Evolutionary conservation across 2,113 vertebrate species (phyloP).

Genomic region (Xiphias gladius): DNA sequence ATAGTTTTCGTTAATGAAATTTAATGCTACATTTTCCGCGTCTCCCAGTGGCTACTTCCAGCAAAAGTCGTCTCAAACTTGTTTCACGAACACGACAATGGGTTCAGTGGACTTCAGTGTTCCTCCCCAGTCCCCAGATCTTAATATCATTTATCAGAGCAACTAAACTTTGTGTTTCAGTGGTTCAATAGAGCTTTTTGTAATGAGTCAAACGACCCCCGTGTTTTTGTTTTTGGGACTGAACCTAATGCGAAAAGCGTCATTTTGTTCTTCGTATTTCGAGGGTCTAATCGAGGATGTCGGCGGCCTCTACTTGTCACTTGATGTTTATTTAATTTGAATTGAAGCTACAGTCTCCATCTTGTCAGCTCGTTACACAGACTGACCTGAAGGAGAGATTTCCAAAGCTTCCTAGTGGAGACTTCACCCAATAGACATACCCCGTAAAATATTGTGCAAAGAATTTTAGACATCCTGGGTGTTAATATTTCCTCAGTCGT

Average conservation of each 20-base stretch:
- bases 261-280: background rate
- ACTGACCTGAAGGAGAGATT: background rate
- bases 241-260: background rate
- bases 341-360: slow-evolving; percentile 30
- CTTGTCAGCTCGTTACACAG: slow-evolving; percentile 28
- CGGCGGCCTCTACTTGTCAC: background rate
- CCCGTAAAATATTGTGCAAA: background rate
- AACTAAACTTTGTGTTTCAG: too few species aligned
- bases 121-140: too few species aligned
- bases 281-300: slow-evolving; percentile 17
- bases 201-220: background rate
- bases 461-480: background rate
- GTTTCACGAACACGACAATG: too few species aligned
- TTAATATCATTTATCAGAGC: too few species aligned
- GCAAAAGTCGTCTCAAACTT: too few species aligned
- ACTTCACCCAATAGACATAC: background rate
- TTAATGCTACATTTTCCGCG: too few species aligned
- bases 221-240: background rate
- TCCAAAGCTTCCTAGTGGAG: background rate
- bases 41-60: too few species aligned
- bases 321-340: slow-evolving; percentile 55
- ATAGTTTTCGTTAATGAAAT: too few species aligned
- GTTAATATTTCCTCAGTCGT: background rate
- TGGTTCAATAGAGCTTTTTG: background rate
- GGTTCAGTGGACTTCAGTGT: too few species aligned